Conservation (phyloP, 1,140 invertebrate genomes). For the Ephestia elutella region DNA sequence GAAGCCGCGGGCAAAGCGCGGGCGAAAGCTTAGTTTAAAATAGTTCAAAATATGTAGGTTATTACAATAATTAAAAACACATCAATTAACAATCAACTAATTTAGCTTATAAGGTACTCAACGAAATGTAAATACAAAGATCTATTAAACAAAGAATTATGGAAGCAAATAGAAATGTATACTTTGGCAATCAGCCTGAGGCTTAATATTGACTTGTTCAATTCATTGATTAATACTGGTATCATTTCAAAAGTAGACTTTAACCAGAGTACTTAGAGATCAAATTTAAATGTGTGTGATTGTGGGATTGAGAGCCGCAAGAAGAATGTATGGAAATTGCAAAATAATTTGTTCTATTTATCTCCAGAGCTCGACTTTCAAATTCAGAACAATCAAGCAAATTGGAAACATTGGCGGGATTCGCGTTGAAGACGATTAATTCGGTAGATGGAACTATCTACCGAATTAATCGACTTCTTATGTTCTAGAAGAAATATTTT, state of each 20-base stretch:
- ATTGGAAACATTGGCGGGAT: constrained; percentile 22
- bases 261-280: background rate
- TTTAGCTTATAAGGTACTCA: background rate
- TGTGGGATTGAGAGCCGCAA: background rate
- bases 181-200: constrained; percentile 5
- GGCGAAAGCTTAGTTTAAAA: no score
- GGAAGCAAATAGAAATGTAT: constrained; percentile 9
- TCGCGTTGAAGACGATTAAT: constrained; percentile 5
- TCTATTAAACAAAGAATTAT: constrained; percentile 3
- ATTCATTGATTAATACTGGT: background rate
- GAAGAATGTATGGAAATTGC: constrained; percentile 14
- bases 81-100: no score
- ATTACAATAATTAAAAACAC: no score
- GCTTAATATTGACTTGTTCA: constrained; percentile 11
- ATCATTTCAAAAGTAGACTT: background rate
- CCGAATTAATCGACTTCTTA: background rate
- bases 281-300: background rate
- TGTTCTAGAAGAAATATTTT: no score
- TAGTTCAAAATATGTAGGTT: no score
- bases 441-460: background rate
- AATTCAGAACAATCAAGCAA: constrained; percentile 21
- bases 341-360: constrained; percentile 20
- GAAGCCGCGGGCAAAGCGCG: no score
- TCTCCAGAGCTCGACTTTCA: constrained; percentile 10
- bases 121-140: background rate